phyloP scores from a whole-genome alignment of 2,113 vertebrate species.

The Nycticebus coucang region DNA sequence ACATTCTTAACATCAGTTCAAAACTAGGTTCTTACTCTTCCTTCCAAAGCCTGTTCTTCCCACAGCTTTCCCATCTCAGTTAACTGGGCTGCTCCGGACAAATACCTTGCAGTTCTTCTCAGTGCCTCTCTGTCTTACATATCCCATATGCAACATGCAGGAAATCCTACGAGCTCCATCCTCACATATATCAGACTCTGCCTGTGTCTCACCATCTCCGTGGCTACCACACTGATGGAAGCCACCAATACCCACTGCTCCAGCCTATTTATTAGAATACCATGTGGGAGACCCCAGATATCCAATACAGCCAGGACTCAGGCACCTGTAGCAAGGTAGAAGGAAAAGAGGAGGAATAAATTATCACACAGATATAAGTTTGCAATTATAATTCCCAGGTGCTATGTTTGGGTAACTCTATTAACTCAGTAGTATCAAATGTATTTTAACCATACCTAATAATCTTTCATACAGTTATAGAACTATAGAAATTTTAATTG shows the following conservation, averaged over 20 bases:
- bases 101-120: background rate
- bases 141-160: background rate
- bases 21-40: slow-evolving; percentile 3
- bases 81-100: background rate
- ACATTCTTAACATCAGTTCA: background rate
- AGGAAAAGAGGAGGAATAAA: background rate
- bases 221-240: background rate
- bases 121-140: background rate
- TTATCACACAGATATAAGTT: background rate
- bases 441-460: slow-evolving; percentile 37
- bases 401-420: slow-evolving; percentile 42
- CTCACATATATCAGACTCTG: background rate
- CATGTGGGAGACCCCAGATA: background rate
- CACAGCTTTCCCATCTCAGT: background rate
- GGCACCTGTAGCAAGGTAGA: background rate
- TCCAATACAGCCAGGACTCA: background rate
- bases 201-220: background rate
- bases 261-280: background rate
- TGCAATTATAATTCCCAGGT: background rate
- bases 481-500: slow-evolving; percentile 66
- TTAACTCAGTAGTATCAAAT: slow-evolving; percentile 31
- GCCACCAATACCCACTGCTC: background rate
- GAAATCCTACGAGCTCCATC: background rate
- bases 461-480: slow-evolving; percentile 54
- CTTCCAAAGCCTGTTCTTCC: background rate